phyloP scores from a whole-genome alignment of 1,140 invertebrate species.

The Ceratosolen solmsi region DNA sequence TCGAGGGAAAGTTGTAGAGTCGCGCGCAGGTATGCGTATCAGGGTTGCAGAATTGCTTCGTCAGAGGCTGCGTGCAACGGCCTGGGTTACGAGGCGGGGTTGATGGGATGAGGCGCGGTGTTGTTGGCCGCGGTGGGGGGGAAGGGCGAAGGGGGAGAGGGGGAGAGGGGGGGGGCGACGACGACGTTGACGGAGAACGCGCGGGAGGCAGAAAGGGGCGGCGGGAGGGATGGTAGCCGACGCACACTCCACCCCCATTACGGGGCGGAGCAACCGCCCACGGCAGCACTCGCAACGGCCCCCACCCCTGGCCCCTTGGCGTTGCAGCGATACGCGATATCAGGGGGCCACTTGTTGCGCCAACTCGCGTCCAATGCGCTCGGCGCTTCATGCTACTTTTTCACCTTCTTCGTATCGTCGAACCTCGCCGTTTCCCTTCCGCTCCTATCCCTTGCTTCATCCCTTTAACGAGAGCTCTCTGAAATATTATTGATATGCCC shows the following conservation, averaged over 20 bases:
- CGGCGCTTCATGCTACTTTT: slow-evolving; percentile 34
- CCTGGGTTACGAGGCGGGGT: too few relatives aligned
- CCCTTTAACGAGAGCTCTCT: background rate
- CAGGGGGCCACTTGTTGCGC: slow-evolving; percentile 72
- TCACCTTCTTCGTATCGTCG: background rate
- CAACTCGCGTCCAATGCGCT: slow-evolving; percentile 41
- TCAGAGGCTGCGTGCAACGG: background rate
- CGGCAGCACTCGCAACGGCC: background rate
- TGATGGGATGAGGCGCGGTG: too few relatives aligned
- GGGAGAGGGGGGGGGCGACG: background rate
- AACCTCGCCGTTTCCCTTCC: slow-evolving; percentile 52
- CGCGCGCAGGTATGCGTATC: slow-evolving; percentile 48
- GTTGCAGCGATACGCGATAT: slow-evolving; percentile 71
- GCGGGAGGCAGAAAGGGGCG: background rate
- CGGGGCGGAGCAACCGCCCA: slow-evolving; percentile 60
- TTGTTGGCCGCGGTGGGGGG: too few relatives aligned
- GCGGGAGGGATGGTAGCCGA: background rate
- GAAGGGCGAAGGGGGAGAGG: too few relatives aligned
- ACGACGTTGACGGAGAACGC: background rate
- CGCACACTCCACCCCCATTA: slow-evolving; percentile 4
- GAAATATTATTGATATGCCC: background rate
- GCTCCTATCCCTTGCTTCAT: slow-evolving; percentile 10
- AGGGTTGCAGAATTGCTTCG: slow-evolving; percentile 41
- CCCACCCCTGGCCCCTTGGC: slow-evolving; percentile 48
- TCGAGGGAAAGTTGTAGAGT: slow-evolving; percentile 19